Evolutionary conservation across 2,797 vertebrate genomes (phyloP), one percentile per base, ranked within the genome.

Genomic region (Acestrorhynchus altus): DNA sequence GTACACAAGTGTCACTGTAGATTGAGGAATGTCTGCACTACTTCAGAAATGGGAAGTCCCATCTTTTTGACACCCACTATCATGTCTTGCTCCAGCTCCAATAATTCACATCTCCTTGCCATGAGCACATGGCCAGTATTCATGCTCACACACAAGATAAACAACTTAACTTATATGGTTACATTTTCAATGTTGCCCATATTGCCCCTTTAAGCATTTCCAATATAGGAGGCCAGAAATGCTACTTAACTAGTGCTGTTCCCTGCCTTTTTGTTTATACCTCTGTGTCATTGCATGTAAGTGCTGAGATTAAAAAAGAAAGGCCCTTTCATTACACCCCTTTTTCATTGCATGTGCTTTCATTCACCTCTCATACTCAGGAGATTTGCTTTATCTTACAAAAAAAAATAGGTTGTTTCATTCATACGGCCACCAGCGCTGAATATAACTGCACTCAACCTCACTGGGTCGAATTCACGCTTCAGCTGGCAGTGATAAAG

Each of bases 361-460:
- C 96, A 94, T 96, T 96, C 94, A 94, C 93, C 93, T 96, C 95
- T 96, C 94, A 94, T 95, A 93, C 93, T 95, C 92, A 89, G 95
- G 95, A 96, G 94, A 96, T 95, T 94, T 89, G 91, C 96, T 97
- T 98, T 96, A 96, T 96, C 94, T 96, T 84, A 10, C 1, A 26
- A 52, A 65, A 54, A 40, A 47, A 49, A 28, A 18, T 11, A 97
- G 96, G 95, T 97, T 95, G 96, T 94, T 96, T 97, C 95, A 97
- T 98, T 98, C 97, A 98, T 92, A 90, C 3, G 92, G 95, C 95
- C 91, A 93, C 94, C 92, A 96, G 92, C 94, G 95, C 95, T 96
- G 97, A 98, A 98, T 98, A 98, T 97, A 98, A 99, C 96, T 96
- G 96, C 95, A 95, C 95, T 94, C 93, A 95, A 96, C 95, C 95